Evolutionary conservation across 2,888 invertebrate species (phyloP), one percentile per base, ranked within the genome.

Genomic region (Scrobipalpa atriplicella): DNA sequence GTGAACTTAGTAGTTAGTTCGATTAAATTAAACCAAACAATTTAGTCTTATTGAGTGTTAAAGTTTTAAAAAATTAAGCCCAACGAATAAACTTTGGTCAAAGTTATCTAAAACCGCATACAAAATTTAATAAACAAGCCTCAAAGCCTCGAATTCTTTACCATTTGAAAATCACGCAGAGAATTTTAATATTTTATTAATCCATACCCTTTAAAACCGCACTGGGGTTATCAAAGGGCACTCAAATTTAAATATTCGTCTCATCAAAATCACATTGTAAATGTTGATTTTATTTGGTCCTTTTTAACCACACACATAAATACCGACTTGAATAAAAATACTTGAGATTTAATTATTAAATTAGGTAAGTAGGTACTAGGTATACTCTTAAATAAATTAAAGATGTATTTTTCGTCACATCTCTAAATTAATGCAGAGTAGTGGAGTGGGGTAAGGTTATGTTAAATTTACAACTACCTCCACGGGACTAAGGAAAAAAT

Each of bases 131-230:
- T 21, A 19, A 41, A 6, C 9, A 10, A 11, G 29, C 66, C 56
- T 18, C 62, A 47, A 47, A 66, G 18, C 51, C 62, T 36, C n/a
- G 54, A 8, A 56, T 62, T 9, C 10, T 18, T 39, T 38, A 19
- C 41, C 43, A n/a, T 62, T 41, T 56, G 18, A 62, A 62, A 62
- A 62, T 70, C 69, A 71, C 64, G 63, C 63, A 63, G 64, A 64
- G 54, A 69, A 71, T 72, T 73, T 71, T 62, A 67, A 71, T 72
- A 9, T 61, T 41, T 62, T 62, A 41, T 62, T 62, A 38, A n/a
- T 47, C 47, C 47, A 47, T 47, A 47, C 47, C 47, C 47, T 47
- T 47, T 47, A n/a, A 47, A 47, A 47, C 47, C 47, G 0, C 16
- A 16, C n/a, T n/a, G 3, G n/a, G 47, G n/a, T 47, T 16, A 47